These are phyloP conservation scores for Paracanthobrama guichenoti DNA, from an alignment of 2,113 vertebrate genomes.

Conservation along the genomic window DNA sequence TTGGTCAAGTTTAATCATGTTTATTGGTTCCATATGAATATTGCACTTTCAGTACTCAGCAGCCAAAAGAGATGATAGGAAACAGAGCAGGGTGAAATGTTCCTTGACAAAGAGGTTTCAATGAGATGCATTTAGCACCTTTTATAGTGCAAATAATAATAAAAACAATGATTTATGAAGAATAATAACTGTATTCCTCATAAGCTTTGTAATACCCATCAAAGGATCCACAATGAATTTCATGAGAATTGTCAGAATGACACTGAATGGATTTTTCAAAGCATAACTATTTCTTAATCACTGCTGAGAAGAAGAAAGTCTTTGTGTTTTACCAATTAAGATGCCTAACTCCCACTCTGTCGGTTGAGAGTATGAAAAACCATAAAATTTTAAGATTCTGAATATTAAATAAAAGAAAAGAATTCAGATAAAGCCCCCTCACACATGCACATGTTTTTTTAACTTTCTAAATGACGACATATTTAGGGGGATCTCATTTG, in stretches of 20 bases:
- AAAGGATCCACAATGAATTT: background rate
- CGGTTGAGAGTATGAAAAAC: conserved; percentile 1
- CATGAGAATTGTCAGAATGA: conserved; percentile 16
- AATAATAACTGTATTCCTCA: background rate
- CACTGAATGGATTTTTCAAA: background rate
- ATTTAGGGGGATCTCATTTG: background rate
- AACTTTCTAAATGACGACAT: background rate
- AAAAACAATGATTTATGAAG: background rate
- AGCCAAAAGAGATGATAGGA: background rate
- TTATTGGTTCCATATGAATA: conserved; percentile 5
- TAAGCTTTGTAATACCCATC: conserved; percentile 14
- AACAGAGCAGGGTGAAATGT: background rate
- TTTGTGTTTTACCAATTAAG: conserved; percentile 26
- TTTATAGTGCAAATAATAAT: background rate
- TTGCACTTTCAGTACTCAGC: background rate
- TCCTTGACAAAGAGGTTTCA: background rate
- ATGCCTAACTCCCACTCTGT: conserved; percentile 5
- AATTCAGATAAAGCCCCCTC: background rate
- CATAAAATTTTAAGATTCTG: background rate
- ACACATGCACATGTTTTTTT: background rate
- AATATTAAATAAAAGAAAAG: background rate
- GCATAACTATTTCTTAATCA: conserved; percentile 14
- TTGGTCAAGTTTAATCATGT: background rate
- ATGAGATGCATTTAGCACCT: background rate
- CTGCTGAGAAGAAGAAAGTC: background rate